These are phyloP conservation scores for Atherinosoma microstoma DNA, from an alignment of 2,797 vertebrate genomes.

Conservation along the genomic window DNA sequence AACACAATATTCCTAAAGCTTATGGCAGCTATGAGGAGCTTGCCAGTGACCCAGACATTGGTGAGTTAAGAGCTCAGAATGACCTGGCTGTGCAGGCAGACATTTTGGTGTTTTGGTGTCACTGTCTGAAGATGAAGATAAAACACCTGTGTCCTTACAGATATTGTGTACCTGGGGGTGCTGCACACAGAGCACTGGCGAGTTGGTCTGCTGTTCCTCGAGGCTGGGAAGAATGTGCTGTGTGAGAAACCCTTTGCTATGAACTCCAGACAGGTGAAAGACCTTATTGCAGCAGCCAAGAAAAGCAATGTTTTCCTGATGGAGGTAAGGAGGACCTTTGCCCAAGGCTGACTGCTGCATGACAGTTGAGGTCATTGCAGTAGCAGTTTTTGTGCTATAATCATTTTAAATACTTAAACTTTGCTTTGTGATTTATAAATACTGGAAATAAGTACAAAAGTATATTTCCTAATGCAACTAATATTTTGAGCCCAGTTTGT, in stretches of 20 bases:
- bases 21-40: constrained; percentile 84
- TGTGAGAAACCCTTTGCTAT: constrained; percentile 87
- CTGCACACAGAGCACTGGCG: constrained; percentile 84
- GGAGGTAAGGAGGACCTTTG: constrained; percentile 78
- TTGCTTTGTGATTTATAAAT: background rate
- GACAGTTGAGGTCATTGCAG: background rate
- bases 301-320: constrained; percentile 83
- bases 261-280: constrained; percentile 77
- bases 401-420: background rate
- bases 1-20: constrained; percentile 74
- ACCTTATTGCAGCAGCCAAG: constrained; percentile 74
- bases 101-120: constrained; percentile 8
- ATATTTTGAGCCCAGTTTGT: background rate
- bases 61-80: constrained; percentile 61
- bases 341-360: background rate
- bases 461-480: background rate
- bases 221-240: constrained; percentile 81
- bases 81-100: constrained; percentile 11
- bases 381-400: background rate
- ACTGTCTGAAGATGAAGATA: constrained; percentile 30
- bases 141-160: constrained; percentile 63
- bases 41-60: constrained; percentile 77
- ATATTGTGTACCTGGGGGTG: constrained; percentile 83
- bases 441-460: background rate
- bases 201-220: constrained; percentile 77